A percentile compares a stretch with the other conserved stretches of the same genome.
phyloP scores from a whole-genome alignment of 2,888 invertebrate genomes.

The Hipparchia semele region DNA sequence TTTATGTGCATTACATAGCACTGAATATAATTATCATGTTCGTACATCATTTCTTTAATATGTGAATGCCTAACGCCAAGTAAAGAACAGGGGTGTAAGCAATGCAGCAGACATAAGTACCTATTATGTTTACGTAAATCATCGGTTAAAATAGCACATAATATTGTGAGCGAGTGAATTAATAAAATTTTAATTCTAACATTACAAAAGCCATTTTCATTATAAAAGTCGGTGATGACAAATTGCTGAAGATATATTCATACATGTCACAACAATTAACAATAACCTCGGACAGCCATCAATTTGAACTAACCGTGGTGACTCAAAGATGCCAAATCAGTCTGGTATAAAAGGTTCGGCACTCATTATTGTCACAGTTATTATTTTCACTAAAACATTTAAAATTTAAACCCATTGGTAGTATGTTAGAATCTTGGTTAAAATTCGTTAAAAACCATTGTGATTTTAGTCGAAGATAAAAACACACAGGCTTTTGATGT shows the following conservation, averaged over 20 bases:
- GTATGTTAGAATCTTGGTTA: constrained; percentile 35
- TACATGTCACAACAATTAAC: constrained; percentile 71
- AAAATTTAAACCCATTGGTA: constrained; percentile 75
- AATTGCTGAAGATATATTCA: constrained; percentile 57
- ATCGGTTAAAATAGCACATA: background rate
- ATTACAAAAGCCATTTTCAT: constrained; percentile 22
- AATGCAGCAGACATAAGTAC: constrained; percentile 25
- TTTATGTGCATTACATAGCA: constrained; percentile 14
- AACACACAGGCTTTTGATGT: constrained; percentile 58
- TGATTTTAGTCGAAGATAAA: constrained; percentile 46
- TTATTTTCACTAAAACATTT: constrained; percentile 64
- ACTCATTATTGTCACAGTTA: constrained; percentile 80
- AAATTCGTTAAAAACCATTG: constrained; percentile 44
- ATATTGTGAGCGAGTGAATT: background rate
- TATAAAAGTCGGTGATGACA: constrained; percentile 58
- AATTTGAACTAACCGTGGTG: constrained; percentile 79
- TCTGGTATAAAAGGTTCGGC: constrained; percentile 78
- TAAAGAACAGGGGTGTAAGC: constrained; percentile 46
- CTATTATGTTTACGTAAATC: constrained; percentile 2
- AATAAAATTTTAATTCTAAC: background rate
- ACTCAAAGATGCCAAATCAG: constrained; percentile 70
- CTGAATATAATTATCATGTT: constrained; percentile 14
- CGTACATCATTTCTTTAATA: constrained; percentile 9
- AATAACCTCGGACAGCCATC: constrained; percentile 77
- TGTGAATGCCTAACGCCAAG: constrained; percentile 64